Base-by-base conservation (phyloP, 2,113 vertebrate species). In the Paracanthobrama guichenoti region DNA sequence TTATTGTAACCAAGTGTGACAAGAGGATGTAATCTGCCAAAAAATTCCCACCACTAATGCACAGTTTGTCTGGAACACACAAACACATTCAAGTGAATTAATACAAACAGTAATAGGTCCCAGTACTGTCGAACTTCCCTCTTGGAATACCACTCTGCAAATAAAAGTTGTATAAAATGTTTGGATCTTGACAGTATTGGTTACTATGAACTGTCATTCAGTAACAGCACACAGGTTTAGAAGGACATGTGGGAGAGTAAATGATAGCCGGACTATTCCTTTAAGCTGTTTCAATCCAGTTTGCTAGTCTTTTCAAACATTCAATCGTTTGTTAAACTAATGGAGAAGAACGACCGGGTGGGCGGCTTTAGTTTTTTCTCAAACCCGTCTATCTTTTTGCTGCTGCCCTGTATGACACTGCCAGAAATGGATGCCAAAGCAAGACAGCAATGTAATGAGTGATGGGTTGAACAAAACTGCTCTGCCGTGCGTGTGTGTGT, bases 371-470 rank as follows among this genome's bases (percentile, higher is more conserved):
- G 11, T n/a, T 60, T 67, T 28, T 57, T 7, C 80, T 87, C 82
- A 67, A 39, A 76, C 67, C 3, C 42, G 44, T 79, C 75, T 12
- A 20, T 82, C 66, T 71, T 55, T 73, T 24, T 48, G 9, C 53
- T 64, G 67, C 46, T 44, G 69, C 53, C 44, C 35, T 39, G 59
- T n/a, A 64, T 81, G 64, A 62, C 13, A 42, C 62, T 55, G 76
- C 62, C 71, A 72, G 59, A 67, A 78, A 78, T 20, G 60, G 86
- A 83, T 82, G 76, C 46, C 71, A 83, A 44, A 72, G 69, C 60
- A 62, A 75, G 80, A 85, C 24, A 81, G 69, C 60, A 84, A 31
- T 62, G 71, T 86, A 24, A 81, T 86, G 83, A 88, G 80, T 84
- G 53, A 84, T 79, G 55, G 78, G 64, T 83, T 74, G 80, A 76